phyloP scores from a whole-genome alignment of 2,888 invertebrate species.

The Diaperis boleti region DNA sequence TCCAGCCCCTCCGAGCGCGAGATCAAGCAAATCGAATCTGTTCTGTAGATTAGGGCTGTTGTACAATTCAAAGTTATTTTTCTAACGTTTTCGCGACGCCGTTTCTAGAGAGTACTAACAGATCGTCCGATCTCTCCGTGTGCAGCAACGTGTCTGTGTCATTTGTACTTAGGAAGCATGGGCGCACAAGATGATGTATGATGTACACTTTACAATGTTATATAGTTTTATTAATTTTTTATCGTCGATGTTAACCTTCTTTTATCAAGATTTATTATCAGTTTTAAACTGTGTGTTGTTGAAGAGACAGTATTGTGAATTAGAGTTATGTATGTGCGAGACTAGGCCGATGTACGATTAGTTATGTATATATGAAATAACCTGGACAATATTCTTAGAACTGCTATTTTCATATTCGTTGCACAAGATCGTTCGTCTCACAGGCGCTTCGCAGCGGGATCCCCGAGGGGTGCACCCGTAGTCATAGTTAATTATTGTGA shows the following conservation, averaged over 20 bases:
- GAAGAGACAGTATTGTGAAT: conserved; percentile 52
- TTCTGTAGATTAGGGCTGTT: conserved; percentile 68
- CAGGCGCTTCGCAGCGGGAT: no score
- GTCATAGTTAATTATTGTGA: conserved; percentile 39
- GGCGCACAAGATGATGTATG: conserved; percentile 32
- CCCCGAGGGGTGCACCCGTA: conserved; percentile 9
- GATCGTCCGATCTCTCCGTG: conserved; percentile 11
- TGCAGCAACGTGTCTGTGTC: no score
- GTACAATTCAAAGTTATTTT: conserved; percentile 18
- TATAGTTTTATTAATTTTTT: conserved; percentile 36
- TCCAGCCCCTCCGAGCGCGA: conserved; percentile 72
- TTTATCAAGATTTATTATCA: conserved; percentile 17
- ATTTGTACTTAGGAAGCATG: conserved; percentile 20
- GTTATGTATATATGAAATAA: conserved; percentile 47
- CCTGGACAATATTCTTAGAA: conserved; percentile 51
- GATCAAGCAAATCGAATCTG: conserved; percentile 80
- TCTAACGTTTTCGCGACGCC: conserved; percentile 17
- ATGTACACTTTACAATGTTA: conserved; percentile 32
- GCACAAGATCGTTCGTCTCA: conserved; percentile 45
- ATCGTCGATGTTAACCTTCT: conserved; percentile 15
- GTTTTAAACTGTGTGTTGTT: conserved; percentile 41
- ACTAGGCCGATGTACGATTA: conserved; percentile 40
- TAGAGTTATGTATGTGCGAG: conserved; percentile 52
- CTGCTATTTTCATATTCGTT: conserved; percentile 40
- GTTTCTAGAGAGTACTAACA: conserved; percentile 7